Base-by-base conservation (phyloP, 2,113 vertebrate genomes). In the Condylura cristata region DNA sequence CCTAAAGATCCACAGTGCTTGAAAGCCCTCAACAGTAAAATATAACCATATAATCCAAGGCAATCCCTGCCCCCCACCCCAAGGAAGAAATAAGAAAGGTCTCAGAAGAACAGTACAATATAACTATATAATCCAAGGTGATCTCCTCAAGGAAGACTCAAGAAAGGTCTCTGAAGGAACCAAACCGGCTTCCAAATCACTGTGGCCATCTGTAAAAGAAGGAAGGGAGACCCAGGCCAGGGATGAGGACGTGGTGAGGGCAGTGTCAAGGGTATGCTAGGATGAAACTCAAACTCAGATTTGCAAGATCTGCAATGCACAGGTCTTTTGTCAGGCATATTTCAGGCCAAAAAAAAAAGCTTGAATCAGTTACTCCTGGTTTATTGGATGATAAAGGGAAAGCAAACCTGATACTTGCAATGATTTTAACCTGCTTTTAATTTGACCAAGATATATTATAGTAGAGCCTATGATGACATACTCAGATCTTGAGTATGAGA, bases 381-480 rank as follows among this genome's bases (percentile, higher is more conserved):
- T 95, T 41, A 92, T 74, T 22, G 63, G 58, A 58, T 85, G 51
- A 79, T 56, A 58, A 46, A 72, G 17, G 82, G 22, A 90, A 84
- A 68, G 44, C 22, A 80, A 86, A 28, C n/a, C 53, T 70, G 28
- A 44, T 56, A 90, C 18, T 30, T 26, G 11, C 0, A 5, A 74
- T 53, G 76, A 61, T 34, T 46, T 93, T 53, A 39, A 61, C 41
- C 8, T 58, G 46, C 16, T 60, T 28, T 85, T 39, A 17, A 32
- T 78, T 81, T 75, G 61, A 79, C 17, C 53, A 41, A 71, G n/a
- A 88, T 13, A 41, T 3, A 13, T 2, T 26, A 0, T 3, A 61
- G 12, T 24, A 66, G 53, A 78, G 34, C 32, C 74, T 48, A 12
- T 17, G 32, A 51, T 61, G 28, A 86, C 82, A 71, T 11, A 34